Evolutionary conservation across 2,888 invertebrate species (phyloP).

Genomic region (Lepidocyrtoides sp.): DNA sequence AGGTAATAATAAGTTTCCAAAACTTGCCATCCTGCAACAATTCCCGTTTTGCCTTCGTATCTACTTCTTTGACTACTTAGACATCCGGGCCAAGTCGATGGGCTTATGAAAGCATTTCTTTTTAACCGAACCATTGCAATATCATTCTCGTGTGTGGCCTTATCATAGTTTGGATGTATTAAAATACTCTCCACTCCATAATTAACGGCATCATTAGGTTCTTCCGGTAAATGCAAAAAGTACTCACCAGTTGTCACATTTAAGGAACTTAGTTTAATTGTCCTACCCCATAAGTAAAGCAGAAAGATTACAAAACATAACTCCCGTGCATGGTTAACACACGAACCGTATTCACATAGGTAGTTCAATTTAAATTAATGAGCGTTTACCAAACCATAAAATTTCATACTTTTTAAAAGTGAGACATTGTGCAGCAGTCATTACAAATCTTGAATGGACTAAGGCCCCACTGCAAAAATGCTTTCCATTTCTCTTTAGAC

Average conservation of each 20-base stretch:
- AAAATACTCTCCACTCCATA: conserved; percentile 69
- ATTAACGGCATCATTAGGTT: conserved; percentile 61
- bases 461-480: conserved; percentile 72
- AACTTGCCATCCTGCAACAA: conserved; percentile 63
- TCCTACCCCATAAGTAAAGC: conserved; percentile 25
- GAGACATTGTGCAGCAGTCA: conserved; percentile 77
- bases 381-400: neutral
- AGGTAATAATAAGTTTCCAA: too few species aligned
- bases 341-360: too few species aligned
- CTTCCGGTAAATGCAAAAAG: conserved; percentile 64
- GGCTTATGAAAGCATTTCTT: conserved; percentile 71
- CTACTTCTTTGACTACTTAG: conserved; percentile 58
- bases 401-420: conserved; percentile 67
- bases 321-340: too few species aligned
- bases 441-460: conserved; percentile 70
- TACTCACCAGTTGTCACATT: conserved; percentile 79
- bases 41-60: conserved; percentile 71
- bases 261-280: conserved; percentile 52
- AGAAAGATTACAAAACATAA: neutral
- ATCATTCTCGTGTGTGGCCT: conserved; percentile 69
- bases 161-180: conserved; percentile 75
- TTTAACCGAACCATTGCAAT: conserved; percentile 77
- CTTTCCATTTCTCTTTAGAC: conserved; percentile 68
- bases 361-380: too few species aligned
- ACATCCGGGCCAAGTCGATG: conserved; percentile 75